These are phyloP conservation scores for Limosa lapponica DNA, from an alignment of 2,797 vertebrate species.

Conservation along the genomic window DNA sequence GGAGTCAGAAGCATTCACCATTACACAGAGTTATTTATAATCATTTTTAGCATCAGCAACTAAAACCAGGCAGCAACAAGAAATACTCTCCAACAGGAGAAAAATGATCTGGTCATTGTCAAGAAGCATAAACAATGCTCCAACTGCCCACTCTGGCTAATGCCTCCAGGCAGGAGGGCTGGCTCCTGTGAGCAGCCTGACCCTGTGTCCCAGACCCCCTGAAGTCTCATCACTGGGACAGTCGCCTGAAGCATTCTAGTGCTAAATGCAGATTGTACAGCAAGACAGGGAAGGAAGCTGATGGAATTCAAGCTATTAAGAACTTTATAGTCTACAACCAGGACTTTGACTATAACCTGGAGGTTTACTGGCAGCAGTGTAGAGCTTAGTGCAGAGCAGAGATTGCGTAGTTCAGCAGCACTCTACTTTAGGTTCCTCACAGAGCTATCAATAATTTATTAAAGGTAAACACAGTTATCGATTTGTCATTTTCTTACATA, in stretches of 20 bases:
- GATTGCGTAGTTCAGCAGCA: neutral
- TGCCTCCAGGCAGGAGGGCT: neutral
- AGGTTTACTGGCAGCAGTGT: neutral
- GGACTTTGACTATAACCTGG: neutral
- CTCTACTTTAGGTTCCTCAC: neutral
- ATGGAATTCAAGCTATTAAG: neutral
- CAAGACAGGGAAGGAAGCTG: neutral
- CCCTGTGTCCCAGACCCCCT: neutral
- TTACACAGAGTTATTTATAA: neutral
- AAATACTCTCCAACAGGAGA: neutral
- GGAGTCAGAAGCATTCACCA: neutral
- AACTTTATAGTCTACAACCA: neutral
- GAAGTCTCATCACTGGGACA: neutral
- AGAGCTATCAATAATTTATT: neutral
- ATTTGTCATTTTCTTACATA: neutral
- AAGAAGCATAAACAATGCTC: neutral
- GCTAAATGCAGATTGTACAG: neutral
- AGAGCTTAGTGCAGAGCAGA: neutral
- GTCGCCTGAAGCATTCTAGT: neutral
- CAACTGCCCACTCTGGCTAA: neutral
- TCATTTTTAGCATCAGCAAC: neutral
- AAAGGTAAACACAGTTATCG: neutral
- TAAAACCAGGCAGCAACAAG: neutral
- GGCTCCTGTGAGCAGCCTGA: neutral
- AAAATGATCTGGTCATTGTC: neutral